These are phyloP conservation scores for Sanderia malayensis DNA, from an alignment of 30 jellyfish, hydroid and myxozoan genomes.

Conservation along the genomic window DNA sequence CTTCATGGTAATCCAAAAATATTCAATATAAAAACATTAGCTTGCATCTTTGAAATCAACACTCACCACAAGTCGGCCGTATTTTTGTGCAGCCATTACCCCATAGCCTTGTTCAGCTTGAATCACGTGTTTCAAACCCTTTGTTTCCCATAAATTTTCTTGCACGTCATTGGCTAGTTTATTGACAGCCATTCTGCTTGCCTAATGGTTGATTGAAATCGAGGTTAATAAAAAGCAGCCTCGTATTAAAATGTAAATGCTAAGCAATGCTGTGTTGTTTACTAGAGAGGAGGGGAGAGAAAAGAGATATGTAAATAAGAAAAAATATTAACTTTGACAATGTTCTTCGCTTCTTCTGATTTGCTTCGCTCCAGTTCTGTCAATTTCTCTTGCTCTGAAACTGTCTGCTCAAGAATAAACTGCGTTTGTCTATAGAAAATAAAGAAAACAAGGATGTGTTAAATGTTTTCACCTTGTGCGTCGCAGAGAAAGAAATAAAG, in stretches of 20 bases:
- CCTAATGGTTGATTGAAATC: too few species aligned
- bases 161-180: slow-evolving; percentile 36
- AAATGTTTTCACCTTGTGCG: background rate
- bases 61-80: slow-evolving; percentile 57
- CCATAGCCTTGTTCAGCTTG: slow-evolving; percentile 45
- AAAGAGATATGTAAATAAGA: too few species aligned
- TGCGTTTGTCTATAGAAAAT: slow-evolving; percentile 44
- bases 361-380: slow-evolving; percentile 20
- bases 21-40: too few species aligned
- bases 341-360: slow-evolving; percentile 56
- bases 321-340: slow-evolving; percentile 49
- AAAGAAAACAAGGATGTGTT: background rate
- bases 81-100: slow-evolving; percentile 54
- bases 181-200: slow-evolving; percentile 60
- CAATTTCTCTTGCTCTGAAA: slow-evolving; percentile 51
- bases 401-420: slow-evolving; percentile 47
- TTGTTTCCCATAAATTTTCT: slow-evolving; percentile 51
- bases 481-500: background rate
- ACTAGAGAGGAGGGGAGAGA: too few species aligned
- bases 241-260: too few species aligned
- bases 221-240: too few species aligned
- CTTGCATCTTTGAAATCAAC: too few species aligned
- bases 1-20: too few species aligned
- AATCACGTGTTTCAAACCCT: slow-evolving; percentile 47
- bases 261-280: too few species aligned